Evolutionary conservation across 2,888 invertebrate species (phyloP), one percentile per base, ranked within the genome.

Genomic region (Hydroisotoma schaefferi): DNA sequence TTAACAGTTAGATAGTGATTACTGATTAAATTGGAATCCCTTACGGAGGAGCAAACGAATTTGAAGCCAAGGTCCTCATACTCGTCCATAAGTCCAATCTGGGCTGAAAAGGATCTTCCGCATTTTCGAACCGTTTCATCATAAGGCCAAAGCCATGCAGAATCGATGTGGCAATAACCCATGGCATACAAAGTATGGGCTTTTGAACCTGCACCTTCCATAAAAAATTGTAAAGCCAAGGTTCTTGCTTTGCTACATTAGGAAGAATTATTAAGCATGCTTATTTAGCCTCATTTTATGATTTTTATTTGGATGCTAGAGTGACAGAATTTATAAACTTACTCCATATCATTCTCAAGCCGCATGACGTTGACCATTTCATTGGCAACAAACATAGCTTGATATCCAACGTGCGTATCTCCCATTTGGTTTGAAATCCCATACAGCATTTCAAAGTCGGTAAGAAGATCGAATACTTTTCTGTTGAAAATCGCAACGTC

Each of bases 111-210:
- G 65, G 78, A 79, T 6, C 81, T 70, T 2, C 78, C 80, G 74
- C 79, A 79, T 68, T 81, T 81, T 43, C 80, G 70, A 51, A 76
- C 77, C 0, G 80, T 80, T 71, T 80, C 80, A 29, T 75, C 77
- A 71, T 78, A 80, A 0, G 79, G 77, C 81, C 81, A 81, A 54
- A 81, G 71, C 81, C 81, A 81, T 0, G 81, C 81, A 18, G 76
- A 74, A 68, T 80, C 80, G 61, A 81, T 81, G 71, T 81, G 81
- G 63, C 80, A 79, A 57, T 72, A 65, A 0, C 80, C 81, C 69
- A 81, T 76, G 6, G 79, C 79, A 69, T 77, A 74, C 23, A 79
- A 67, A 2, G 73, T 75, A 65, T 79, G 79, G 26, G 77, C 77
- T 37, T 75, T 75, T 5, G 73, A 73, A 10, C 80, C 79, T 73